Evolutionary conservation across 2,888 invertebrate species (phyloP), one percentile per base, ranked within the genome.

Genomic region (Iselma pallidipennis): DNA sequence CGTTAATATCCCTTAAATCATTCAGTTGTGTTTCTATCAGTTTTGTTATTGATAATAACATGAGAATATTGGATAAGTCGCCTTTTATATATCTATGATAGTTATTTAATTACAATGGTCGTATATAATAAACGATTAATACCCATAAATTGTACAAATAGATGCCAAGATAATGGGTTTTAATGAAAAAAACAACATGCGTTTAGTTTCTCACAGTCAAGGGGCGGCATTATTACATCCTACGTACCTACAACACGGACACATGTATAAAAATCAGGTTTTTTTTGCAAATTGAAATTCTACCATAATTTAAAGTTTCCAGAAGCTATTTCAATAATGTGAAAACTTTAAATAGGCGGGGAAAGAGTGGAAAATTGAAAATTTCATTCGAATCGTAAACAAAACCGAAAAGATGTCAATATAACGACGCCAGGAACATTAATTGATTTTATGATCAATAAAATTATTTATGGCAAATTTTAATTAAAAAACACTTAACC

Each of bases 81-180:
- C 23, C 21, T 55, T 55, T 60, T 60, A 55, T 60, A 59, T 25
- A 23, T 25, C 19, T 26, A 16, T 33, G n/a, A 48, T 58, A 52
- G 58, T 49, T 37, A 55, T 19, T 54, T 59, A 54, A 54, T 59
- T 54, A 58, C 48, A 42, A 37, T 50, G 21, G 25, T 26, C 26
- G 28, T 29, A 51, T 45, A 58, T 58, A 52, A 53, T 55, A 29
- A 55, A 28, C 25, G 54, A 60, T 55, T 60, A 55, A 60, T 49
- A 55, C 29, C 3, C 25, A 23, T 26, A 45, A 12, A 51, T 12
- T 19, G 4, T 29, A 19, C 45, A 28, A 49, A 29, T 49, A 26
- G 12, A 45, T 56, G 42, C 4, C 42, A 21, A 45, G 42, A 52
- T 58, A 58, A 58, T 58, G 52, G 58, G 26, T 29, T 51, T 29